These are phyloP conservation scores for Gallinago paraguaiae DNA, from an alignment of 2,113 vertebrate genomes.

Conservation along the genomic window DNA sequence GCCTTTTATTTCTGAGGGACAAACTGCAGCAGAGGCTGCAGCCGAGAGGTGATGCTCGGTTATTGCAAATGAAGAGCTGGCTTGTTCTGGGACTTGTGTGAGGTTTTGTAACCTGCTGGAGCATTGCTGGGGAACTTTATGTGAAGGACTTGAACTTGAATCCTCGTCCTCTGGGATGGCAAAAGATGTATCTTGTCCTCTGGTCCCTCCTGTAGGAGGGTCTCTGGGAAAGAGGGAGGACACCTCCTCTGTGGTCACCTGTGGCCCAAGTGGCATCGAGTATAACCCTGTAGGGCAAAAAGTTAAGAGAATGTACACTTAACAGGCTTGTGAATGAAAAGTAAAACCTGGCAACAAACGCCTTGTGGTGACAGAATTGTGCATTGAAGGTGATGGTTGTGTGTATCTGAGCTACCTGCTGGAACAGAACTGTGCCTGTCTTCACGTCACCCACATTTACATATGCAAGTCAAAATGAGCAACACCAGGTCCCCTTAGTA, in stretches of 20 bases:
- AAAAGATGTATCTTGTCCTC: neutral
- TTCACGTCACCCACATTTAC: neutral
- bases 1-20: neutral
- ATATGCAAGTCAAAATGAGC: neutral
- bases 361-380: neutral
- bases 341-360: neutral
- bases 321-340: neutral
- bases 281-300: neutral
- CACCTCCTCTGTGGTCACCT: accelerated
- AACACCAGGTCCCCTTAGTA: neutral
- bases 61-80: neutral
- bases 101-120: neutral
- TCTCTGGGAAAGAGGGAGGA: neutral
- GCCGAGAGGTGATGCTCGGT: neutral
- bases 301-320: neutral
- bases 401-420: neutral
- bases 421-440: neutral
- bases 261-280: neutral
- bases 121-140: neutral
- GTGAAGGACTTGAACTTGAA: neutral
- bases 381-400: neutral
- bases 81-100: neutral
- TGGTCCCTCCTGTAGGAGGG: neutral
- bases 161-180: accelerated
- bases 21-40: neutral